A percentile compares a stretch with the other conserved stretches of the same genome.
phyloP scores from a whole-genome alignment of 2,888 invertebrate genomes.

The Acanthosepion esculentum region DNA sequence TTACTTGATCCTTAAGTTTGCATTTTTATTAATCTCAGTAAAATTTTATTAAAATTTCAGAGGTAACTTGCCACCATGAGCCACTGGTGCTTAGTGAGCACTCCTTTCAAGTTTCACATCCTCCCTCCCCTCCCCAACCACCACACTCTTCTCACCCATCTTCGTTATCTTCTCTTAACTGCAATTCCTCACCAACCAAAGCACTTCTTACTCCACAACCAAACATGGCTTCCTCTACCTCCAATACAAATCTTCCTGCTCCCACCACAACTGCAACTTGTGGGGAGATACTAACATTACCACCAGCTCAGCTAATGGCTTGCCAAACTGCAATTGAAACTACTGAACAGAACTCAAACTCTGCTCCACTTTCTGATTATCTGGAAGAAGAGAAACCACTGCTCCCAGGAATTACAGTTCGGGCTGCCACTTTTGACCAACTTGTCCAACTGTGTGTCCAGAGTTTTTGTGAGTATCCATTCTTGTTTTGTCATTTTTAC shows the following conservation, averaged over 20 bases:
- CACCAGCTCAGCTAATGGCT: not conserved
- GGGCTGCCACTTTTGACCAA: slow-evolving; percentile 73
- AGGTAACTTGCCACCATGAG: slow-evolving; percentile 40
- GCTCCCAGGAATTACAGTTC: slow-evolving; percentile 67
- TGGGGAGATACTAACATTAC: not conserved
- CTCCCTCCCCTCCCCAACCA: not conserved
- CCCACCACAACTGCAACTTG: not conserved
- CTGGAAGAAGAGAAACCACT: slow-evolving; percentile 72
- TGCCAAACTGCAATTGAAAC: not conserved
- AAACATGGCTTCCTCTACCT: not conserved
- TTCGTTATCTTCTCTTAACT: not conserved
- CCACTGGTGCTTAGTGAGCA: not conserved
- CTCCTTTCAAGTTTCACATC: not conserved
- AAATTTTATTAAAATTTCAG: not conserved
- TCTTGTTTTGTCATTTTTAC: not conserved
- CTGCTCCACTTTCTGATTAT: not conserved
- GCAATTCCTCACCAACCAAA: not conserved
- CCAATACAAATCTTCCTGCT: not conserved
- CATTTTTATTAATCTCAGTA: not conserved
- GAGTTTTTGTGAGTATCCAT: slow-evolving; percentile 74
- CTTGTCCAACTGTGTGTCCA: slow-evolving; percentile 75
- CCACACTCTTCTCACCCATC: too few relatives aligned
- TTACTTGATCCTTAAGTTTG: not conserved
- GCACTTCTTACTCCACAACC: not conserved
- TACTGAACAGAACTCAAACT: not conserved